phyloP scores from a whole-genome alignment of 1,140 invertebrate species.

The Lepidurus arcticus region DNA sequence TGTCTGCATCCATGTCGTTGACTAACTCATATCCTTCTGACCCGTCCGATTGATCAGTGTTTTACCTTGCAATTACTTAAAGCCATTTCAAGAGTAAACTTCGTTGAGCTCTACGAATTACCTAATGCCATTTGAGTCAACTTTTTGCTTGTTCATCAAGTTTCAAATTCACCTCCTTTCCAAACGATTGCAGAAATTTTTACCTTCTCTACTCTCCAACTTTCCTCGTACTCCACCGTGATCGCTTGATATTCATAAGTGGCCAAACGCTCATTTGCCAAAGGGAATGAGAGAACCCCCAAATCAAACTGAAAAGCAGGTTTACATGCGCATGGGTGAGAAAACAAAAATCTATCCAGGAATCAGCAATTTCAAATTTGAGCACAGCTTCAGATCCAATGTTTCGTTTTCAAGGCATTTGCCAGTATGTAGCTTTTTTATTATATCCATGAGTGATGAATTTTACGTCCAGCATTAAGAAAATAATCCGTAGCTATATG shows the following conservation, averaged over 20 bases:
- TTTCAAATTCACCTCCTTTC: not conserved
- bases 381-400: not conserved
- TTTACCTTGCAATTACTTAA: not conserved
- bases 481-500: not conserved
- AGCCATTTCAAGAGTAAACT: too few relatives aligned
- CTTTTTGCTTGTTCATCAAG: not conserved
- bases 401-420: not conserved
- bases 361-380: not conserved
- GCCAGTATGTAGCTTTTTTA: not conserved
- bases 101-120: too few relatives aligned
- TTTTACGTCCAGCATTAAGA: not conserved
- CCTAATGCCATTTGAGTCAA: not conserved
- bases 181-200: not conserved
- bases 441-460: not conserved
- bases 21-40: constrained; percentile 12
- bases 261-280: constrained; percentile 11
- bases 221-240: constrained; percentile 6
- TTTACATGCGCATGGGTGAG: not conserved
- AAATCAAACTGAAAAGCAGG: not conserved
- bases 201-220: not conserved
- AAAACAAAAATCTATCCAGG: too few relatives aligned
- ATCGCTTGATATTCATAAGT: not conserved
- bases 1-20: not conserved
- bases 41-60: not conserved
- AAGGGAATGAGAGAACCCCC: not conserved